phyloP scores from a whole-genome alignment of 2,113 vertebrate species.

The Pseudorectes ferrugineus region DNA sequence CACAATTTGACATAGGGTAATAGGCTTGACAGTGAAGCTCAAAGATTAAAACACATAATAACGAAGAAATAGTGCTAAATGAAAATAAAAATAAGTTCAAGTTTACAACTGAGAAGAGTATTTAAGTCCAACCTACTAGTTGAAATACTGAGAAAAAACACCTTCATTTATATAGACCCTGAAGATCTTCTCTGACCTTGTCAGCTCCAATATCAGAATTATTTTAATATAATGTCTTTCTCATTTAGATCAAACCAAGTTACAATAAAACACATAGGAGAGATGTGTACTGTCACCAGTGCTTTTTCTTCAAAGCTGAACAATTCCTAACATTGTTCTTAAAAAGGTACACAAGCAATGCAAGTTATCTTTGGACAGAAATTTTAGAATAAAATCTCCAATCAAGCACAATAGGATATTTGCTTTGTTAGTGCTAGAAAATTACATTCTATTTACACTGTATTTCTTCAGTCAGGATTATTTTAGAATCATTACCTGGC shows the following conservation, averaged over 20 bases:
- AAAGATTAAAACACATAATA: not conserved
- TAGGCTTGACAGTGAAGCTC: not conserved
- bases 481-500: not conserved
- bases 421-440: not conserved
- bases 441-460: not conserved
- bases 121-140: not conserved
- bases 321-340: not conserved
- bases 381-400: not conserved
- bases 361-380: not conserved
- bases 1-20: not conserved
- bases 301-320: not conserved
- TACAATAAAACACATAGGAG: not conserved
- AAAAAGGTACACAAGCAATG: not conserved
- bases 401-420: not conserved
- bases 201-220: not conserved
- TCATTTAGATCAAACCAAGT: not conserved
- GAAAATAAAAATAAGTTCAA: not conserved
- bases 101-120: not conserved
- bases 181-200: not conserved
- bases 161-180: not conserved
- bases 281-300: not conserved
- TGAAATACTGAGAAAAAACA: not conserved
- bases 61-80: not conserved
- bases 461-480: not conserved
- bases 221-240: not conserved